Evolutionary conservation across 2,113 vertebrate species (phyloP).

Genomic region (Condylura cristata): DNA sequence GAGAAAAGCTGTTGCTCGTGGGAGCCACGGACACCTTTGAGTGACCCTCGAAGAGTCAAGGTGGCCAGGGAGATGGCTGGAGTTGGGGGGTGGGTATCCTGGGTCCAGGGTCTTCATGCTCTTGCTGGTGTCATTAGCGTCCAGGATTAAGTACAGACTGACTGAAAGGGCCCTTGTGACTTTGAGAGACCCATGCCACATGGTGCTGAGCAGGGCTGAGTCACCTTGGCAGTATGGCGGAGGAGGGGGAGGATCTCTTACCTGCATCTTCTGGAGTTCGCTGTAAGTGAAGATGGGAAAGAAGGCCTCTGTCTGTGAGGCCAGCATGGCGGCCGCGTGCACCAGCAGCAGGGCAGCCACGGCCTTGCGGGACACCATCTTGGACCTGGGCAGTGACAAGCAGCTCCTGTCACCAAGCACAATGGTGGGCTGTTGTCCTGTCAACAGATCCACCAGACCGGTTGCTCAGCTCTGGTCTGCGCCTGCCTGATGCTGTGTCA

Average conservation of each 20-base stretch:
- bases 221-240: not conserved
- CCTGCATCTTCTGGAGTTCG: constrained; percentile 88
- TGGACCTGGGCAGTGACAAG: not conserved
- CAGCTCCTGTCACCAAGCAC: not conserved
- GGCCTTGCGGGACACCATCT: constrained; percentile 83
- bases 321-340: constrained; percentile 84
- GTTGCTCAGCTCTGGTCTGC: not conserved
- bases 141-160: not conserved
- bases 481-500: not conserved
- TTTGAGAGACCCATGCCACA: not conserved
- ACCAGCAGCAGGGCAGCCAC: constrained; percentile 81
- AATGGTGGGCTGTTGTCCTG: not conserved
- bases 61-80: not conserved
- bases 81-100: not conserved
- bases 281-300: constrained; percentile 90
- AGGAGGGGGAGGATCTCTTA: constrained; percentile 53
- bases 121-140: not conserved
- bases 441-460: not conserved
- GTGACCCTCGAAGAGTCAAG: not conserved
- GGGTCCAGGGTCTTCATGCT: not conserved
- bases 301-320: constrained; percentile 86
- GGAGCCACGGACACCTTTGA: not conserved
- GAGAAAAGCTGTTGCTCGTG: not conserved
- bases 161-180: not conserved
- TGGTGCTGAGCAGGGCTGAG: not conserved